These are phyloP conservation scores for Pterocles orientalis DNA, from an alignment of 2,113 vertebrate species.

Conservation along the genomic window DNA sequence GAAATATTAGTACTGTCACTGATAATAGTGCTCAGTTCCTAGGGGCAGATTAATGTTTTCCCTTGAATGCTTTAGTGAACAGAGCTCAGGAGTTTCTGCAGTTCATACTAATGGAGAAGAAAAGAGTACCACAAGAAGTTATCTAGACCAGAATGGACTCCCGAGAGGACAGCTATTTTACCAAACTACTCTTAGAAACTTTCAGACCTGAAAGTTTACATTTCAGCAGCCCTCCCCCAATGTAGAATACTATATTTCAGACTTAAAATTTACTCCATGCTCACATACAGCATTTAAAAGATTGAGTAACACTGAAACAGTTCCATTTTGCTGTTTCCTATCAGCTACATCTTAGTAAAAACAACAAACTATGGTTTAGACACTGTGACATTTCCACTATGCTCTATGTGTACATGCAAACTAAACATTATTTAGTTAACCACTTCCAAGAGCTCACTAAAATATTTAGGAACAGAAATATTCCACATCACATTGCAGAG, in stretches of 20 bases:
- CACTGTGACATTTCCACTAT: background rate
- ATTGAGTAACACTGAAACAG: background rate
- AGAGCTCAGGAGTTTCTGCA: background rate
- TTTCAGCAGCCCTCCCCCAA: background rate
- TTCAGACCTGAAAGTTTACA: background rate
- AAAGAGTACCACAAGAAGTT: background rate
- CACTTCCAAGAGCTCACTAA: background rate
- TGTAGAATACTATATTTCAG: background rate
- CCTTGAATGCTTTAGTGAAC: background rate
- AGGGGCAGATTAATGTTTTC: background rate
- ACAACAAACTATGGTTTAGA: background rate
- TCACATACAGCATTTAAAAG: background rate
- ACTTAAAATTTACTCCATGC: background rate
- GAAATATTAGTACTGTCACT: background rate
- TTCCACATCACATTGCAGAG: background rate
- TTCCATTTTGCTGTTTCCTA: background rate
- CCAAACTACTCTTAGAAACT: background rate
- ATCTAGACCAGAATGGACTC: background rate
- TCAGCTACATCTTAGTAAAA: background rate
- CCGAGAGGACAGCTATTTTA: background rate
- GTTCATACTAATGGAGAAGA: background rate
- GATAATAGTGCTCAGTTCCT: background rate
- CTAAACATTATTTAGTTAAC: background rate
- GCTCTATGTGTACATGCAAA: fast-evolving
- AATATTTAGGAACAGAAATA: background rate